Evolutionary conservation across 2,888 invertebrate genomes (phyloP).

Genomic region (Caenorhabditis sulstoni): DNA sequence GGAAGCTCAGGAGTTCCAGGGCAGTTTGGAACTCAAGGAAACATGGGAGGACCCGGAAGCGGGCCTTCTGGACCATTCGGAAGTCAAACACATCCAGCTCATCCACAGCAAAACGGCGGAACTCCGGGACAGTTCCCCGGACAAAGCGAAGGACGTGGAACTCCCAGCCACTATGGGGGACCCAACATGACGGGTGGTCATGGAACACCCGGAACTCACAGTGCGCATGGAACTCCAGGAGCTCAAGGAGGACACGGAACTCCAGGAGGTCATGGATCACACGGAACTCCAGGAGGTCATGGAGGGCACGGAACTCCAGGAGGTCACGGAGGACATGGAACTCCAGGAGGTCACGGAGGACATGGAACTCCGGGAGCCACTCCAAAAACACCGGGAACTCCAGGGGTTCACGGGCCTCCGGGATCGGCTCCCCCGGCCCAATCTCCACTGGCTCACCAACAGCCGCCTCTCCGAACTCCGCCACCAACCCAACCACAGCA

Average conservation of each 20-base stretch:
- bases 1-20: neutral
- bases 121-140: neutral
- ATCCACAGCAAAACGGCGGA: neutral
- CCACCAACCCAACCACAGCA: constrained; percentile 5
- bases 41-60: no score
- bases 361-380: constrained; percentile 14
- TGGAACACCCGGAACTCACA: neutral
- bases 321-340: neutral
- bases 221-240: neutral
- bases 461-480: constrained; percentile 3
- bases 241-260: neutral
- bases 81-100: no score
- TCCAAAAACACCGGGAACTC: constrained; percentile 20
- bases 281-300: constrained; percentile 4
- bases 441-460: constrained; percentile 31
- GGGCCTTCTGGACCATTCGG: no score
- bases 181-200: no score
- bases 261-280: neutral
- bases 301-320: neutral
- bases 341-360: neutral
- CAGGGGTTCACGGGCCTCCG: constrained; percentile 14
- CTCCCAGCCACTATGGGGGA: no score
- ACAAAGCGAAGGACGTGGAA: no score
- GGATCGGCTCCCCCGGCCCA: constrained; percentile 1
- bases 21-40: no score